These are phyloP conservation scores for Simalia tracyae DNA, from an alignment of 2,797 vertebrate species.

Conservation along the genomic window DNA sequence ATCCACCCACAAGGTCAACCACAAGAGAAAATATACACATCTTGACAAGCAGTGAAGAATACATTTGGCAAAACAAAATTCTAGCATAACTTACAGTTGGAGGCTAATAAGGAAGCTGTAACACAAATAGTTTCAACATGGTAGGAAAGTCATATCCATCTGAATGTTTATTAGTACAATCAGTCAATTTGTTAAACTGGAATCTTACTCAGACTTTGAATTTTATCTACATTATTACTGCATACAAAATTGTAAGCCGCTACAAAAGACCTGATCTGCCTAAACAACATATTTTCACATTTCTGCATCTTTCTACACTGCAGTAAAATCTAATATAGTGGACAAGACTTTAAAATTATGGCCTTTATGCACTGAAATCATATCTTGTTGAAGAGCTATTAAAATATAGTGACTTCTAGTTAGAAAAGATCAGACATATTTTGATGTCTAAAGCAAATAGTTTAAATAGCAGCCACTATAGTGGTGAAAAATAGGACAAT, in stretches of 20 bases:
- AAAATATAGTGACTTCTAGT: neutral
- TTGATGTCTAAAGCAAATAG: neutral
- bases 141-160: constrained; percentile 1
- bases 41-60: constrained; percentile 38
- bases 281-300: neutral
- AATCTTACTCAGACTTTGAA: neutral
- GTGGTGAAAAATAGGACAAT: neutral
- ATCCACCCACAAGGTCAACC: constrained; percentile 57
- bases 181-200: neutral
- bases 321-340: neutral
- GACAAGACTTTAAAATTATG: neutral
- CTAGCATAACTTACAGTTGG: constrained; percentile 22
- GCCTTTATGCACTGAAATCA: neutral
- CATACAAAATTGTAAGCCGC: neutral
- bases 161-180: neutral
- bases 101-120: constrained; percentile 24
- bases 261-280: neutral
- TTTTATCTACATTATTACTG: neutral
- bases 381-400: neutral
- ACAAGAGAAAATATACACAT: constrained; percentile 45
- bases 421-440: neutral
- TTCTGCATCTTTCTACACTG: neutral
- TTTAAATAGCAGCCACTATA: neutral
- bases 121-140: constrained; percentile 19
- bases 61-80: constrained; percentile 30